Base-by-base conservation (phyloP, 1,140 invertebrate species). In the Tetranychus cinnabarinus region DNA sequence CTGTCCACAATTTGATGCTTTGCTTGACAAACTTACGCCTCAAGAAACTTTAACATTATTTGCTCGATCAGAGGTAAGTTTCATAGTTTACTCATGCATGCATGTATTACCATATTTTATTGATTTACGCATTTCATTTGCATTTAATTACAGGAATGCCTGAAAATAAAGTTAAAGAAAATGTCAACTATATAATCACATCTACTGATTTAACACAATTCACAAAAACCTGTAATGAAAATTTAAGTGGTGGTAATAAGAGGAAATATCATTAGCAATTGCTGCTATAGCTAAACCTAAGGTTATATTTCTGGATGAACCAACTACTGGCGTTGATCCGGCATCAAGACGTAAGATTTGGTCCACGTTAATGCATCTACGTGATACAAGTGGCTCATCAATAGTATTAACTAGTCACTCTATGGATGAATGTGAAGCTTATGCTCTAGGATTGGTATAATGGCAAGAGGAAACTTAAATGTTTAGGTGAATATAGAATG, bases 201-300 rank as follows among this genome's bases (percentile, higher is more conserved):
- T 33, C 23, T 2, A 45, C 37, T 46, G 57, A 58, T 58, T 36
- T 58, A 23, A 36, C 23, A 10, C 15, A n/a, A 15, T 46, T 34
- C 7, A 5, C 12, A 1, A 33, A 42, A 7, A 58, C 23, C 1
- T 42, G 12, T 10, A 36, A 31, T 31, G 6, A 46, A 5, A 45
- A 58, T 58, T 31, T 46, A 3, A 58, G 57, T 69, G 88, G 88
- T 12, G 93, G 92, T 1, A 97, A 95, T 67, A 95, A 93, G 71
- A 78, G 93, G 56, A 95, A 97, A 72, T 98, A 35, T 92, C 86
- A 65, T 87, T 90, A 42, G 90, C 90, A 0, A 81, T 98, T 55
- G 85, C 92, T 12, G 72, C 96, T 39, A 78, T 90, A 15, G 78
- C 77, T 58, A 75, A 77, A 64, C 78, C 78, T 37, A 66, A 71